phyloP scores from a whole-genome alignment of 2,113 vertebrate genomes.

The Myrmecophaga tridactyla region DNA sequence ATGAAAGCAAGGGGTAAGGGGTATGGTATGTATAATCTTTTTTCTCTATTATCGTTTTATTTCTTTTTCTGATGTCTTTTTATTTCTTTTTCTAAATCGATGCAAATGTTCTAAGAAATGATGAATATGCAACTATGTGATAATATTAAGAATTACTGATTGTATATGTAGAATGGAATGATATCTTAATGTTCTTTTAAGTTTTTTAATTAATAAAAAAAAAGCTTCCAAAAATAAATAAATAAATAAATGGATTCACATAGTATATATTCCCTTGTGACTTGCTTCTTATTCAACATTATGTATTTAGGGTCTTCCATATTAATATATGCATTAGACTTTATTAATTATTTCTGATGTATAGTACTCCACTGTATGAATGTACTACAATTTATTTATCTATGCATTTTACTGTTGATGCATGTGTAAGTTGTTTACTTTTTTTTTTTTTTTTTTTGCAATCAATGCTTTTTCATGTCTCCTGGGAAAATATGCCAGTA shows the following conservation, averaged over 20 bases:
- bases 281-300: neutral
- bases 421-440: neutral
- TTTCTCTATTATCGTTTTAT: no score
- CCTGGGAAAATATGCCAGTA: neutral
- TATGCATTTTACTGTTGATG: neutral
- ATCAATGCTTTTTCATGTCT: neutral
- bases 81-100: no score
- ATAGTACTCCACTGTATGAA: neutral
- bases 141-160: no score
- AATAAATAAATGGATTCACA: neutral
- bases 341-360: neutral
- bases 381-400: neutral
- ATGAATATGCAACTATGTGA: no score
- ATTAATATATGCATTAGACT: neutral
- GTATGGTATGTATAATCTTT: no score
- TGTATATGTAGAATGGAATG: no score
- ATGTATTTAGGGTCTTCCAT: neutral
- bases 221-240: no score
- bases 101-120: no score
- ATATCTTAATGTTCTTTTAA: no score
- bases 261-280: neutral
- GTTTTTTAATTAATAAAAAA: no score
- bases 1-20: no score
- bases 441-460: neutral
- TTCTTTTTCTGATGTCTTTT: no score